Base-by-base conservation (phyloP, 2,797 vertebrate species). In the Clamator glandarius region DNA sequence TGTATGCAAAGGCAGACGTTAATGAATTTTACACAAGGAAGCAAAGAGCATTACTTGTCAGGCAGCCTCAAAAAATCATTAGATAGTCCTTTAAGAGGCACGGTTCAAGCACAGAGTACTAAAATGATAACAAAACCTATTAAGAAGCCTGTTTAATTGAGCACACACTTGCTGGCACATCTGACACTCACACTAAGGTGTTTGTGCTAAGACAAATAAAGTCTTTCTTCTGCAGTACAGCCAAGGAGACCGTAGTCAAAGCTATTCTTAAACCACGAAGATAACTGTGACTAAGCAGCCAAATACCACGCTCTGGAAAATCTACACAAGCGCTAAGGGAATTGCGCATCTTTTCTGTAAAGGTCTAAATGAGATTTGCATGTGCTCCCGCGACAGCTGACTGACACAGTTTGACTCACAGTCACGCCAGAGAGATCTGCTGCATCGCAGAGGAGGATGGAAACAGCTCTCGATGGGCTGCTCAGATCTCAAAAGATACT, bases 141-240 rank as follows among this genome's bases (percentile, higher is more conserved):
- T 87, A 90, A 94, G 87, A 41, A 85, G 55, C 46, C 80, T 81
- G 62, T 68, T 95, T 87, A 95, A 96, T 96, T 95, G 93, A 96
- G 78, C 54, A 72, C 42, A 80, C 51, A 46, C 84, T 95, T 55
- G 20, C 75, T 52, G 58, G 73, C 70, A 90, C 33, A 88, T 72
- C 54, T 87, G 90, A 87, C 86, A 79, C 51, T 86, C 52, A 20
- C 20, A 90, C 66, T 46, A 89, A 96, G 90, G 80, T 83, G 75
- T 80, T 62, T 90, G 36, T 50, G n/a, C 54, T 84, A 69, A 86
- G 72, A 50, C 72, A 95, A 95, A 94, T 87, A 83, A 92, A 90
- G 64, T 31, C 78, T 33, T 69, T 73, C 58, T 88, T 88, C 48
- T 35, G 81, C 92, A 76, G 62, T 18, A 88, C 61, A 79, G 51